A percentile compares a stretch with the other conserved stretches of the same genome.
These are phyloP conservation scores for Fundulus diaphanus DNA, from an alignment of 2,797 vertebrate genomes.

Conservation along the genomic window DNA sequence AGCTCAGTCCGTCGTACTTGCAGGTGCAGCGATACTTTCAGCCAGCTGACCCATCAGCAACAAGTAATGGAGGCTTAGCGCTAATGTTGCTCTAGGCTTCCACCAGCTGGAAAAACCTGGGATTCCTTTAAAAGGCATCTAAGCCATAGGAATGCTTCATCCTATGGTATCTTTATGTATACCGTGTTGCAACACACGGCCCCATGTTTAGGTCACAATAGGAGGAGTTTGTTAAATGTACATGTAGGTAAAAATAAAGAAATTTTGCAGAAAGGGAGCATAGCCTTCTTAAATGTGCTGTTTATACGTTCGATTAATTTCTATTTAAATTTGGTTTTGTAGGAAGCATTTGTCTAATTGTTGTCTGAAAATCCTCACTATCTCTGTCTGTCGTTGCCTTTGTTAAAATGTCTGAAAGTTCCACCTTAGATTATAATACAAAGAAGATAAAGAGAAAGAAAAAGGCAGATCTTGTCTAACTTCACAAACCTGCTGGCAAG, in stretches of 20 bases:
- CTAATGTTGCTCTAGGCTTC: not conserved
- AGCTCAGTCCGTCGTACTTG: not conserved
- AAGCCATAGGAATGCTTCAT: not conserved
- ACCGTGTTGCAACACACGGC: not conserved
- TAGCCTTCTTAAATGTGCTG: not conserved
- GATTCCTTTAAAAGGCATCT: not conserved
- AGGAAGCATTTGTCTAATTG: not conserved
- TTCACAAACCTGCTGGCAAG: slow-evolving; percentile 3
- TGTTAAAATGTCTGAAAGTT: not conserved
- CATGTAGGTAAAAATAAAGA: not conserved
- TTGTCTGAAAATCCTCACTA: not conserved
- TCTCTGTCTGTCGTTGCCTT: not conserved
- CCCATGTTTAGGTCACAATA: not conserved
- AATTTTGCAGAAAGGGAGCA: not conserved
- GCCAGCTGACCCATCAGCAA: not conserved
- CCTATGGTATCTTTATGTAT: too few relatives aligned
- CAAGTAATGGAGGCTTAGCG: not conserved
- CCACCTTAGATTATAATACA: not conserved
- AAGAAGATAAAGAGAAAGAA: not conserved
- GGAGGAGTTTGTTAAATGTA: not conserved
- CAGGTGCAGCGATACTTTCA: not conserved
- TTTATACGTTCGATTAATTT: not conserved
- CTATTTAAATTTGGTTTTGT: not conserved
- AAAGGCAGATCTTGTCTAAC: not conserved
- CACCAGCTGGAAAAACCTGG: not conserved